Percentiles rank a stretch among this genome's conserved stretches.
These are phyloP conservation scores for Ophonus ardosiacus DNA, from an alignment of 2,888 invertebrate species.

Conservation along the genomic window DNA sequence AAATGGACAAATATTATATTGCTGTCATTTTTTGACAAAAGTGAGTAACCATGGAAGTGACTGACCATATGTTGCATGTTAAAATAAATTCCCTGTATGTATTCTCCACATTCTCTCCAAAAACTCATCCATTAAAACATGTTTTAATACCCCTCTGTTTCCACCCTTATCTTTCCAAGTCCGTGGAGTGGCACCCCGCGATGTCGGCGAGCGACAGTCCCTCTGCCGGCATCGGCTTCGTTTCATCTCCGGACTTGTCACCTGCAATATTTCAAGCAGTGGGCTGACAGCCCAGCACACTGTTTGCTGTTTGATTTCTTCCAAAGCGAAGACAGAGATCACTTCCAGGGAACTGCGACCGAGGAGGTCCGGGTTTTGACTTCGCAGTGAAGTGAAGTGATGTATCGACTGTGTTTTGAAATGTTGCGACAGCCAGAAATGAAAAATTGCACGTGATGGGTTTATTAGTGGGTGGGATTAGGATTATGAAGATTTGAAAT, in stretches of 20 bases:
- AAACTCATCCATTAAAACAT: too few species aligned
- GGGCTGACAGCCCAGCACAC: background rate
- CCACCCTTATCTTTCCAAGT: too few species aligned
- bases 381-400: background rate
- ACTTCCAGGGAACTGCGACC: background rate
- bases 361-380: background rate
- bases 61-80: too few species aligned
- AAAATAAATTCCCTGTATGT: too few species aligned
- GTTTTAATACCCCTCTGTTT: too few species aligned
- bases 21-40: too few species aligned
- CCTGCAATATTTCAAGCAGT: background rate
- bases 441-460: background rate
- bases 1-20: too few species aligned
- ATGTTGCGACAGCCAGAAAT: background rate
- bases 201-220: background rate
- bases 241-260: background rate
- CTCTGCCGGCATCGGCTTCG: background rate
- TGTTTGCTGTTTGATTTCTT: background rate
- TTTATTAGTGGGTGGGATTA: background rate
- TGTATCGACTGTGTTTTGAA: background rate
- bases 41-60: too few species aligned
- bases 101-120: too few species aligned
- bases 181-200: background rate
- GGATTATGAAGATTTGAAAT: background rate
- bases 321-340: background rate